Evolutionary conservation across 2,113 vertebrate species (phyloP), one percentile per base, ranked within the genome.

Genomic region (Etheostoma cragini): DNA sequence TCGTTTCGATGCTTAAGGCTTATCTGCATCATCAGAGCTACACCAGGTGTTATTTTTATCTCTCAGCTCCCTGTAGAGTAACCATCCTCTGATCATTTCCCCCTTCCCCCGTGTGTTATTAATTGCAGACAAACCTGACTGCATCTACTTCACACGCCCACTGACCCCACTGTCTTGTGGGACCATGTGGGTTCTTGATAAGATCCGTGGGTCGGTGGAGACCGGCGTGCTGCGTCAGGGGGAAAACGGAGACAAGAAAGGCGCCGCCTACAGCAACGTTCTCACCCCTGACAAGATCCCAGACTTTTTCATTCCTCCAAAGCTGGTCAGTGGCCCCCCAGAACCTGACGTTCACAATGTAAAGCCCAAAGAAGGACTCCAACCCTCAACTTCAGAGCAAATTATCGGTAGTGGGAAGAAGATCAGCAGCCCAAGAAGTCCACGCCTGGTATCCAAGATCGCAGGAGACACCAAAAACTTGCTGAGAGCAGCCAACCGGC

Each of bases 281-380:
- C 96, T 99, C 88, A 98, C 98, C 1, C 98, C 98, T 0, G 98
- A 99, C 92, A 99, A 98, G 87, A 99, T 99, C 91, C 98, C 98
- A 0, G 98, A 99, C 88, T 99, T 99, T 80, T 99, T 99, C 87
- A 99, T 99, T 81, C 98, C 98, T 0, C 98, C 97, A 1, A 99
- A 98, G 89, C 94, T 99, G 38, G 94, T 95, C 8, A 94, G 94
- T 7, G 94, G 87, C 0, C 95, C 97, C 0, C 67, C 96, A 0
- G 98, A 98, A 76, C 92, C 88, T 0, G 97, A 97, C 17, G 81
- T 89, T 0, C 81, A 87, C 0, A 95, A 95, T 0, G 71, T 81
- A 10, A 93, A 94, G 19, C 62, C 95, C 8, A 96, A 91, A 4
- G 90, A 96, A 0, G n/a, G 77, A 10, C 65, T 94, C 58, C 95